These are phyloP conservation scores for Nymphalis urticae DNA, from an alignment of 2,888 invertebrate species.

Conservation along the genomic window DNA sequence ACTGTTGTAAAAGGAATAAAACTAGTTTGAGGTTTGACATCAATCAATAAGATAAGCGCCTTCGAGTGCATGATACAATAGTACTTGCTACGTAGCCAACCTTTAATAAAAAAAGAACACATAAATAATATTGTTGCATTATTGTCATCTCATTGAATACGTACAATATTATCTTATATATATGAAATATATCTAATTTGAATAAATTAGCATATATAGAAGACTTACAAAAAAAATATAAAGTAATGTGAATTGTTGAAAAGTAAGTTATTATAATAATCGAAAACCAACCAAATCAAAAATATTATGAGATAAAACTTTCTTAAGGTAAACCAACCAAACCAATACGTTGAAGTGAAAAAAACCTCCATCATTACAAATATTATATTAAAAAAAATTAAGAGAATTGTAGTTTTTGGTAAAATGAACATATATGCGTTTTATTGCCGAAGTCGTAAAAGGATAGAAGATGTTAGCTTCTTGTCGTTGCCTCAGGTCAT, in stretches of 20 bases:
- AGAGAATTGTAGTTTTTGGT: not conserved
- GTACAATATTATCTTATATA: too few relatives aligned
- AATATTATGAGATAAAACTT: too few relatives aligned
- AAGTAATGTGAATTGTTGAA: too few relatives aligned
- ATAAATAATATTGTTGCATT: constrained; percentile 20
- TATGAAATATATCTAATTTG: too few relatives aligned
- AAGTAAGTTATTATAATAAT: too few relatives aligned
- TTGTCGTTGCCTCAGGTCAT: constrained; percentile 49
- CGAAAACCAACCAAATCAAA: too few relatives aligned
- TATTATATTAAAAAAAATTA: too few relatives aligned
- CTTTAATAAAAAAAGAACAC: constrained; percentile 13
- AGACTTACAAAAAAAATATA: too few relatives aligned
- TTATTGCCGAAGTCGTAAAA: constrained; percentile 45
- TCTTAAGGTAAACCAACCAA: too few relatives aligned
- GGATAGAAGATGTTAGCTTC: constrained; percentile 46
- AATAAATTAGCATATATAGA: too few relatives aligned
- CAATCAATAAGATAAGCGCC: constrained; percentile 32
- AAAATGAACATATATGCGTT: constrained; percentile 30
- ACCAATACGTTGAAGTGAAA: too few relatives aligned
- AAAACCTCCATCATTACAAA: too few relatives aligned
- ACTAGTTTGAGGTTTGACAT: constrained; percentile 30
- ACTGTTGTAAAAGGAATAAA: constrained; percentile 19
- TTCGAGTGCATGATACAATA: constrained; percentile 30
- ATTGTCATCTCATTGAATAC: constrained; percentile 9
- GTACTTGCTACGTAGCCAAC: constrained; percentile 15